These are phyloP conservation scores for Eurosta solidaginis DNA, from an alignment of 1,140 invertebrate genomes.

Conservation along the genomic window DNA sequence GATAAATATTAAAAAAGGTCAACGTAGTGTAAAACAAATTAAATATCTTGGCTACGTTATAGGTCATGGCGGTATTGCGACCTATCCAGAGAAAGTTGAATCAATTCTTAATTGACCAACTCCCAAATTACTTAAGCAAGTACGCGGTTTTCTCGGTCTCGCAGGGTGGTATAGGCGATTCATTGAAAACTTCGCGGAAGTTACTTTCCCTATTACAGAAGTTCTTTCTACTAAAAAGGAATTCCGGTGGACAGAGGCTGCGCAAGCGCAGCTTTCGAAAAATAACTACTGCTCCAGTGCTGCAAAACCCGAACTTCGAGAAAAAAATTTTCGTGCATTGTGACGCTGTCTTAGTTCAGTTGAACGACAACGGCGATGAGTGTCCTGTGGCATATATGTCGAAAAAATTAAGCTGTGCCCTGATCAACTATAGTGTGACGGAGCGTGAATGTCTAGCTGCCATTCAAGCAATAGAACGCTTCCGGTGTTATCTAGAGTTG, in stretches of 20 bases:
- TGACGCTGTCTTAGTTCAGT: background rate
- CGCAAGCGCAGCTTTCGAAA: background rate
- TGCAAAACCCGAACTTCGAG: no score
- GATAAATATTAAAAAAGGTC: constrained; percentile 59
- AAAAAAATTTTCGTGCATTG: no score
- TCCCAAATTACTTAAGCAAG: constrained; percentile 35
- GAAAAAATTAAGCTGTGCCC: constrained; percentile 34
- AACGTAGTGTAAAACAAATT: constrained; percentile 54
- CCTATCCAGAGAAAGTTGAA: no score
- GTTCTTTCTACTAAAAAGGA: background rate
- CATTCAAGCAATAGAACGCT: no score
- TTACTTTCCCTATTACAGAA: constrained; percentile 41
- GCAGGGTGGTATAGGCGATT: constrained; percentile 53
- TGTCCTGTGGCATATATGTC: no score
- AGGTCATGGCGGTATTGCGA: constrained; percentile 29
- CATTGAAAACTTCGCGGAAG: no score
- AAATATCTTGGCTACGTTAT: constrained; percentile 39
- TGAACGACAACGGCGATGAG: constrained; percentile 40
- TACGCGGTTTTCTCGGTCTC: constrained; percentile 44
- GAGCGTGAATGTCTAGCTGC: no score
- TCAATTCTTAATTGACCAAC: no score
- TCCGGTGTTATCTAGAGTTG: no score
- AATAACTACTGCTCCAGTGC: constrained; percentile 1
- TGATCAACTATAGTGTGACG: constrained; percentile 33
- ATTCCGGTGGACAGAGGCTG: background rate